These are phyloP conservation scores for Drosophila nigromelanica DNA, from an alignment of 1,140 invertebrate species.

Conservation along the genomic window DNA sequence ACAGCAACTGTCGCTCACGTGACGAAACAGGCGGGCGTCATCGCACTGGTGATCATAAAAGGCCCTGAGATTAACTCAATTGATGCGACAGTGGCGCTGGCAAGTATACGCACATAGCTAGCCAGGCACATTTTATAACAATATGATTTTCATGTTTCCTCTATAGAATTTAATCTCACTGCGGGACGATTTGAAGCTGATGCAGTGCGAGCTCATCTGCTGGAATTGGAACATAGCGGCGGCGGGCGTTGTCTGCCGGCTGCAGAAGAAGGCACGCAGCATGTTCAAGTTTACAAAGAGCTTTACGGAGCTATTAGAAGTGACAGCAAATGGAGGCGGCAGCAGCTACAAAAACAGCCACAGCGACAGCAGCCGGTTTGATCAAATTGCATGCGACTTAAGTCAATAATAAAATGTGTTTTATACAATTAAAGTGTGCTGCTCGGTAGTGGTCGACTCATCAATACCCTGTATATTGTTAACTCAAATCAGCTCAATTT, in stretches of 20 bases:
- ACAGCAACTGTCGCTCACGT: slow-evolving; percentile 61
- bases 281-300: slow-evolving; percentile 71
- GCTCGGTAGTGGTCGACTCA: background rate
- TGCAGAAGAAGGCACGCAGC: slow-evolving; percentile 60
- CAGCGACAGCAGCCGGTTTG: slow-evolving; percentile 16
- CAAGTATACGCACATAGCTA: slow-evolving; percentile 50
- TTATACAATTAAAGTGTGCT: slow-evolving; percentile 33
- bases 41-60: slow-evolving; percentile 85
- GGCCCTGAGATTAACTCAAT: slow-evolving; percentile 86
- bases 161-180: slow-evolving; percentile 70
- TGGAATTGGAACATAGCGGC: slow-evolving; percentile 80
- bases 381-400: slow-evolving; percentile 28
- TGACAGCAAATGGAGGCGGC: slow-evolving; percentile 24
- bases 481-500: background rate
- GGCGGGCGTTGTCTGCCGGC: slow-evolving; percentile 75
- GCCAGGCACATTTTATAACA: background rate
- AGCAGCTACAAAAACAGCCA: background rate
- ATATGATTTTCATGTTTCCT: background rate
- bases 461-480: slow-evolving; percentile 2
- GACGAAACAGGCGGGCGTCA: slow-evolving; percentile 22
- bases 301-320: slow-evolving; percentile 58
- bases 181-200: slow-evolving; percentile 62
- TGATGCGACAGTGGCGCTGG: slow-evolving; percentile 87
- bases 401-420: slow-evolving; percentile 36
- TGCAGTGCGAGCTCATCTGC: slow-evolving; percentile 72